Conservation (phyloP, 2,797 vertebrate species). For the Etheostoma nigrum region DNA sequence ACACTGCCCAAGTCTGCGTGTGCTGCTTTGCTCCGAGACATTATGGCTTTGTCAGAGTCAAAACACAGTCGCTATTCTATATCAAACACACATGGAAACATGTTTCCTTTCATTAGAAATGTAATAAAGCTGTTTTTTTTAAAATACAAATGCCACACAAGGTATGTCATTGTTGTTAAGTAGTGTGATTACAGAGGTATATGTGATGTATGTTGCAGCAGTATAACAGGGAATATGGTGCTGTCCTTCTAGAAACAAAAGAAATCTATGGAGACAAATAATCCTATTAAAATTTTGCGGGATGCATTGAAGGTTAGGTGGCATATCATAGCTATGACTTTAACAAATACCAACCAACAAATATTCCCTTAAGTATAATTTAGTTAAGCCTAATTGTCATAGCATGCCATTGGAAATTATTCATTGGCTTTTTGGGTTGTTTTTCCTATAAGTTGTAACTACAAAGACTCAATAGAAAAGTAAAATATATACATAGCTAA, state of each 20-base stretch:
- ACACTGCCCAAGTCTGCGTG: slow-evolving; percentile 45
- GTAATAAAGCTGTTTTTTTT: neutral
- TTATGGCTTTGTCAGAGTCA: neutral
- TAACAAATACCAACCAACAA: neutral
- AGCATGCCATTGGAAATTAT: neutral
- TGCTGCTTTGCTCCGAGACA: slow-evolving; percentile 29
- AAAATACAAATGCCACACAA: neutral
- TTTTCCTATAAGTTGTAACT: neutral
- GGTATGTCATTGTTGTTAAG: neutral
- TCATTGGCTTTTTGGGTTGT: neutral
- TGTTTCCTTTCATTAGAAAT: neutral
- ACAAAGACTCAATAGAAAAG: neutral
- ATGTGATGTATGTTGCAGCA: neutral
- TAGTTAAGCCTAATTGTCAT: neutral
- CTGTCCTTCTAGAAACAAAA: neutral
- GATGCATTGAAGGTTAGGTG: neutral
- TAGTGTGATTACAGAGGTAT: neutral
- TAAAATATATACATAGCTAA: neutral
- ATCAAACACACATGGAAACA: slow-evolving; percentile 13
- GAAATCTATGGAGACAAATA: neutral
- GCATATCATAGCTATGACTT: neutral
- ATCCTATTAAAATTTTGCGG: neutral
- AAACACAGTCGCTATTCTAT: slow-evolving; percentile 2
- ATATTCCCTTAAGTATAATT: neutral
- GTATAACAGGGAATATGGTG: neutral